Evolutionary conservation across 2,888 invertebrate genomes (phyloP), one percentile per base, ranked within the genome.

Genomic region (Drosophila multiciliata): DNA sequence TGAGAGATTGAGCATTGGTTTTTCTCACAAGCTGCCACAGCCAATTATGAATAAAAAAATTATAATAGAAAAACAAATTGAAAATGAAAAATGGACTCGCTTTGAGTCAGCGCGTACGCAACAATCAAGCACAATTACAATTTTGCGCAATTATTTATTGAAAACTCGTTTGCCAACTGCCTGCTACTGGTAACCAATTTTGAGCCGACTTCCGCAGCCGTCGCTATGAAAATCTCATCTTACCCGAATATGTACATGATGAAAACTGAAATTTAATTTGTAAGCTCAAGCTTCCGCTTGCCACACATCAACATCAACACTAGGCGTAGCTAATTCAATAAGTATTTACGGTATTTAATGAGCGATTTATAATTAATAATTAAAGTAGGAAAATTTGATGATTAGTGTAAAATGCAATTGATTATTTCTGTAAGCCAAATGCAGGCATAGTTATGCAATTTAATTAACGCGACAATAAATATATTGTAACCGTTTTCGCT

Each of bases 71-170:
- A 72, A 54, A 72, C 12, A 65, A 59, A 65, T 8, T 33, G 36
- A 58, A 49, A 42, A 48, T 49, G 23, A 45, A 50, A 71, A 52
- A 61, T 60, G 65, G 65, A 32, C 35, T 58, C 50, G 45, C n/a
- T 61, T 76, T 79, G 65, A 70, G 70, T 70, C 76, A 75, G 65
- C 29, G 23, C 36, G 82, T 82, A 73, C 74, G 82, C 85, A 89
- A 72, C 84, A 83, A 87, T 89, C 89, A 89, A 73, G 70, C 80
- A 80, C 80, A 84, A 87, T 84, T 87, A 74, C 71, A 71, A 70
- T 69, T 83, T 86, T 71, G 60, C 70, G 71, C 87, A 87, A 84
- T 85, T 85, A 84, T 73, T 78, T 87, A 79, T 84, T 87, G 72
- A 72, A 89, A 89, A 85, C 89, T 65, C 15, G 89, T 89, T 88